Percentiles rank a stretch among this genome's conserved stretches.
phyloP scores from a whole-genome alignment of 2,113 vertebrate genomes.

The Dinomys branickii region DNA sequence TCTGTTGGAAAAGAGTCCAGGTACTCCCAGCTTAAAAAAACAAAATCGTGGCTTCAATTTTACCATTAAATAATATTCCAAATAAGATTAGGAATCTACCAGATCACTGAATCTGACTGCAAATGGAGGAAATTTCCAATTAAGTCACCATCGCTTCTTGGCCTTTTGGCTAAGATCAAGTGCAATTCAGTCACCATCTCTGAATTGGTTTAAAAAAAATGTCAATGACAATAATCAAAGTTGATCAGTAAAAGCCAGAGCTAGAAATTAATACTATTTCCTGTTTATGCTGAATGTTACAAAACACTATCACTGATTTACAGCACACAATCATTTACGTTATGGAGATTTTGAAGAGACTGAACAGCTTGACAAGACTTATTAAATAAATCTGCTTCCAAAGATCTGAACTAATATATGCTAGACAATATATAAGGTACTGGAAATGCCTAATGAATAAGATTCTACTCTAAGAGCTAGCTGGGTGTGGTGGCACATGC shows the following conservation, averaged over 20 bases:
- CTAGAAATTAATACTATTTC: neutral
- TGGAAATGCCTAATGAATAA: neutral
- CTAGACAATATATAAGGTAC: neutral
- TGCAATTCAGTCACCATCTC: neutral
- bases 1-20: neutral
- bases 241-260: constrained; percentile 12
- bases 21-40: neutral
- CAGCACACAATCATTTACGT: neutral
- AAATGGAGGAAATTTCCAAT: neutral
- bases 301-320: neutral
- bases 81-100: neutral
- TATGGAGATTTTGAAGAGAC: neutral
- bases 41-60: neutral
- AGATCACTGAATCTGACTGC: neutral
- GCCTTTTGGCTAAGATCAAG: too few relatives aligned
- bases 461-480: neutral
- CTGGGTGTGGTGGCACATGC: neutral
- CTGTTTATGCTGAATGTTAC: neutral
- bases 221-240: neutral
- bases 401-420: neutral
- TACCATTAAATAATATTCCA: neutral
- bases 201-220: constrained; percentile 30
- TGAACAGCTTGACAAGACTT: neutral
- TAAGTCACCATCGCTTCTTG: neutral
- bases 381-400: neutral